These are phyloP conservation scores for Silurus aristotelis DNA, from an alignment of 2,797 vertebrate species.

Conservation along the genomic window DNA sequence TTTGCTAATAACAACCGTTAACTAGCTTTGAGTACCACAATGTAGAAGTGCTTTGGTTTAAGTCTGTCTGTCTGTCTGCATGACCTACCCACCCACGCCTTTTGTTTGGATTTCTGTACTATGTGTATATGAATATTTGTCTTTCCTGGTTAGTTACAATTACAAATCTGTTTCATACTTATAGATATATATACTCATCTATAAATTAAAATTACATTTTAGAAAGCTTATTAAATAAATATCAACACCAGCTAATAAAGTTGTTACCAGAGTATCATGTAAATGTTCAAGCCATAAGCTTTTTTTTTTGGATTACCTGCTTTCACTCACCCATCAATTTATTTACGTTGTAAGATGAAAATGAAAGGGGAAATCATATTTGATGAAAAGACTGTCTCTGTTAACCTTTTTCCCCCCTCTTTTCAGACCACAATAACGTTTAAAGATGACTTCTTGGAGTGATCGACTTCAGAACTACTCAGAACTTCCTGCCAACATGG, in stretches of 20 bases:
- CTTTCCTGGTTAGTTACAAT: not conserved
- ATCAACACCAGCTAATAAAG: not conserved
- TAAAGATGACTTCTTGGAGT: conserved; percentile 94
- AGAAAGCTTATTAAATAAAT: not conserved
- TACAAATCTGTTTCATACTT: not conserved
- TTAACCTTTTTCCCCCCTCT: not conserved
- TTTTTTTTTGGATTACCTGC: too few species aligned
- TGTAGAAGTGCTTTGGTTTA: not conserved
- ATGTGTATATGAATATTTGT: too few species aligned
- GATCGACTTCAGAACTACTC: conserved; percentile 93
- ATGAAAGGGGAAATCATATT: not conserved
- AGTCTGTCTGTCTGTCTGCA: not conserved
- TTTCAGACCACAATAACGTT: conserved; percentile 47
- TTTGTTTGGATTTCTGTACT: not conserved
- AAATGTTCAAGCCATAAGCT: not conserved
- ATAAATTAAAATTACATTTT: too few species aligned
- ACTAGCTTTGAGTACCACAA: not conserved
- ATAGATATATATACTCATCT: too few species aligned
- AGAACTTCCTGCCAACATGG: conserved; percentile 93
- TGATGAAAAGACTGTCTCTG: not conserved
- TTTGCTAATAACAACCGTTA: not conserved
- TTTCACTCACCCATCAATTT: too few species aligned
- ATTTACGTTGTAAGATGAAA: too few species aligned
- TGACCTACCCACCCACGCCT: too few species aligned
- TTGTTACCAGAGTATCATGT: not conserved